Percentiles rank a stretch among this genome's conserved stretches.
Evolutionary conservation across 2,113 vertebrate species (phyloP).

Genomic region (Oryzias woworae): DNA sequence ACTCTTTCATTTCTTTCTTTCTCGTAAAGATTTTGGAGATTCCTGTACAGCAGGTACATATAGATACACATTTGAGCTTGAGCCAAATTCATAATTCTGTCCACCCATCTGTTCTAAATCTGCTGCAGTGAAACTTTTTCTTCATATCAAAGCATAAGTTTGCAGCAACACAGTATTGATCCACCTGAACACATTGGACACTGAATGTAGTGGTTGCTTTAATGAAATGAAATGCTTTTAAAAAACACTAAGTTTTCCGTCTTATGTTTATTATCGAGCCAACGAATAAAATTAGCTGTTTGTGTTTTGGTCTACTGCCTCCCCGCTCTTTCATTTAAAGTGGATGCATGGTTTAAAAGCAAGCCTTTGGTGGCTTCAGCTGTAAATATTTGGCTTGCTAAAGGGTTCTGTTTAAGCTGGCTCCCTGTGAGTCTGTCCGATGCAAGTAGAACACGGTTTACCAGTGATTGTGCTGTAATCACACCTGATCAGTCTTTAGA

Average conservation of each 20-base stretch:
- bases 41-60: too few relatives aligned
- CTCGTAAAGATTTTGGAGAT: too few relatives aligned
- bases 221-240: constrained; percentile 4
- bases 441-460: neutral
- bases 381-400: neutral
- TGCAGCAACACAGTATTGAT: neutral
- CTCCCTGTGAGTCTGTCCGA: constrained; percentile 1
- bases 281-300: constrained; percentile 39
- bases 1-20: too few relatives aligned
- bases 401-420: neutral
- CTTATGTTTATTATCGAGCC: constrained; percentile 3
- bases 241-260: constrained; percentile 6
- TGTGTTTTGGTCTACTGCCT: constrained; percentile 13
- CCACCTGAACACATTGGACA: neutral
- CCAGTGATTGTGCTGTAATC: neutral
- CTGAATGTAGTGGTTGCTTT: constrained; percentile 3
- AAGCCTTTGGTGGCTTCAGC: neutral
- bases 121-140: too few relatives aligned
- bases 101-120: too few relatives aligned
- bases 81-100: too few relatives aligned
- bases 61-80: too few relatives aligned
- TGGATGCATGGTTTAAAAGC: neutral
- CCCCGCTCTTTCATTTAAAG: constrained; percentile 26
- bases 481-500: constrained; percentile 9
- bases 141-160: too few relatives aligned